Evolutionary conservation across 1,140 invertebrate genomes (phyloP).

Genomic region (Tribolium madens): DNA sequence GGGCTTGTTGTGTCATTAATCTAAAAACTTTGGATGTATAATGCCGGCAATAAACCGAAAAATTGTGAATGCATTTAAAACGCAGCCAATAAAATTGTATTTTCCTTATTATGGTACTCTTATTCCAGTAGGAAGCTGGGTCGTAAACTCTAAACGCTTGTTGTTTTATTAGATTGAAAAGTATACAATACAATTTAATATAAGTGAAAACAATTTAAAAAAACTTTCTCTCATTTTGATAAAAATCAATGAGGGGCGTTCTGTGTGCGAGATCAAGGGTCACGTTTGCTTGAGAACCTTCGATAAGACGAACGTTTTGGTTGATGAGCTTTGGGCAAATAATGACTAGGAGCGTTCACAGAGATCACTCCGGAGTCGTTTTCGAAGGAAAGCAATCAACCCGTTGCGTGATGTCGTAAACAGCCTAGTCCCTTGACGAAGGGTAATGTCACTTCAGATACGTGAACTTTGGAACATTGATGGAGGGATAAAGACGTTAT

Average conservation of each 20-base stretch:
- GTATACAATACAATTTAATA: conserved; percentile 23
- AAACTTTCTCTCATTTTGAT: not conserved
- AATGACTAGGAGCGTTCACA: conserved; percentile 54
- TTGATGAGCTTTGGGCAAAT: conserved; percentile 55
- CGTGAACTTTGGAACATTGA: conserved; percentile 29
- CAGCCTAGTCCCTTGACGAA: conserved; percentile 39
- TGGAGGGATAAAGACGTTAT: conserved; percentile 44
- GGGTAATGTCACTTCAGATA: conserved; percentile 47
- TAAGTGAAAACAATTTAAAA: not conserved
- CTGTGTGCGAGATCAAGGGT: conserved; percentile 21
- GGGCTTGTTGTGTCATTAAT: not conserved
- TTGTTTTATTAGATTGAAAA: conserved; percentile 30
- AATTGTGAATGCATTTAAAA: conserved; percentile 50
- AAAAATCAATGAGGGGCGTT: conserved; percentile 4
- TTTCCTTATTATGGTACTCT: conserved; percentile 31
- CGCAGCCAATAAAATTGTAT: conserved; percentile 42
- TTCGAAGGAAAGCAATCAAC: conserved; percentile 59
- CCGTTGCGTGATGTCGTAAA: conserved; percentile 61
- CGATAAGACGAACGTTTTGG: conserved; percentile 47
- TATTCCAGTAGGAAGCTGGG: not conserved
- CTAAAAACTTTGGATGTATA: conserved; percentile 9
- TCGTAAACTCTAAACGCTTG: conserved; percentile 24
- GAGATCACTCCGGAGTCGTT: conserved; percentile 53
- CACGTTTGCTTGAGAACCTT: conserved; percentile 15
- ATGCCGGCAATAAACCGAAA: conserved; percentile 44